Evolutionary conservation across 2,797 vertebrate genomes (phyloP), one percentile per base, ranked within the genome.

Genomic region (Xenopus petersii): DNA sequence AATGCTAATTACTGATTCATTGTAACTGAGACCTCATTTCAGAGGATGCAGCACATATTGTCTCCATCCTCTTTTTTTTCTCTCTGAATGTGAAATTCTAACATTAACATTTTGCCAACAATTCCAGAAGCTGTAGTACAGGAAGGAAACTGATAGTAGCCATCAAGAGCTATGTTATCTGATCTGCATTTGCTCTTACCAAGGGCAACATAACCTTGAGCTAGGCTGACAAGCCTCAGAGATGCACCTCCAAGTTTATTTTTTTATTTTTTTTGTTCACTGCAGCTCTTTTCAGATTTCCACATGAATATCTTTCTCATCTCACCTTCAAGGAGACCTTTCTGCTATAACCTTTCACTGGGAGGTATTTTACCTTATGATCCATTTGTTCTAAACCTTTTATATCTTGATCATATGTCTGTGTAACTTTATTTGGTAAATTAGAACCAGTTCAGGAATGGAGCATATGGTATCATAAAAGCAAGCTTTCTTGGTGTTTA

Each of bases 101-200:
- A 73, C 64, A 67, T 64, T 68, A 79, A 66, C 76, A 79, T 79
- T 73, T 70, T 74, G 76, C 76, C 70, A 78, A 73, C 59, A 55
- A 42, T 69, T 56, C 68, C 66, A 65, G 76, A 79, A 68, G 12
- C 49, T 51, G 67, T 74, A 33, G 42, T 74, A 66, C 76, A 79
- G 76, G 76, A 79, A 79, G 67, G 71, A 79, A 79, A 79, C 54
- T 74, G 76, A 79, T 79, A 79, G 58, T 55, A 65, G 76, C 21
- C 65, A 46, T 26, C 68, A 60, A 70, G 55, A 70, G 71, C 67
- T 59, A 54, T 59, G 76, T 79, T 74, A 79, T 79, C 71, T 74
- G 76, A 79, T 79, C 76, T 74, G 54, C 8, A 42, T 55, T 47
- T 74, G 59, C 59, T 65, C 51, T n/a, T 64, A 73, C 70, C 76